Percentiles rank a stretch among this genome's conserved stretches.
Conservation (phyloP, 2,888 invertebrate species). For the Orthosia gothica region DNA sequence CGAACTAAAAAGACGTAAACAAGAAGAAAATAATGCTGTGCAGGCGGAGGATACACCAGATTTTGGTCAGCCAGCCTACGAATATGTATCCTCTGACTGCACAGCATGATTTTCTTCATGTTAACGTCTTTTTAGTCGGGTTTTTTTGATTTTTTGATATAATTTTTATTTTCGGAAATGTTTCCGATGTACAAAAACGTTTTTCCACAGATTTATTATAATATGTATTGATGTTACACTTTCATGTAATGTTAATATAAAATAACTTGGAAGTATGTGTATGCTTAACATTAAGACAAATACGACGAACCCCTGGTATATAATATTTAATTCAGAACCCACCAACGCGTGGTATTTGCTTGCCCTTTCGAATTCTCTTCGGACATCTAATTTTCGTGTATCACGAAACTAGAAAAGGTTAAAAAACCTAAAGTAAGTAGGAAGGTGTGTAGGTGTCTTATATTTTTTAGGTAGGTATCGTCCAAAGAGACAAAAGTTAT, state of each 20-base stretch:
- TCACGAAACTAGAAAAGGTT: constrained; percentile 10
- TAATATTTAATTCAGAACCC: constrained; percentile 24
- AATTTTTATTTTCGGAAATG: too few species aligned
- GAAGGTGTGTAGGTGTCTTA: background rate
- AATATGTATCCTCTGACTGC: too few species aligned
- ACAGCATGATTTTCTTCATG: too few species aligned
- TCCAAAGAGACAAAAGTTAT: too few species aligned
- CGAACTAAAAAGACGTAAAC: too few species aligned
- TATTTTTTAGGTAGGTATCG: background rate
- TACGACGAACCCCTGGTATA: background rate
- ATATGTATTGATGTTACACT: background rate
- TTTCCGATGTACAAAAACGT: too few species aligned
- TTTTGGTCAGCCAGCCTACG: too few species aligned
- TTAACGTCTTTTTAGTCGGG: too few species aligned
- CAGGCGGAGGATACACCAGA: too few species aligned
- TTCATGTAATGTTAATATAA: background rate
- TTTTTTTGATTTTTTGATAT: too few species aligned
- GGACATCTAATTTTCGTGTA: constrained; percentile 6
- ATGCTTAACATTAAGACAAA: constrained; percentile 5
- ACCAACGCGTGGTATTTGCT: constrained; percentile 30
- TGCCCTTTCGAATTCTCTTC: constrained; percentile 27
- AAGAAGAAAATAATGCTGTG: too few species aligned
- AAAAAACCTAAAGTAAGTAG: background rate
- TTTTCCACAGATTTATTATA: too few species aligned
- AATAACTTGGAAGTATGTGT: background rate